Evolutionary conservation across 2,113 vertebrate genomes (phyloP).

Genomic region (Actenoides hombroni): DNA sequence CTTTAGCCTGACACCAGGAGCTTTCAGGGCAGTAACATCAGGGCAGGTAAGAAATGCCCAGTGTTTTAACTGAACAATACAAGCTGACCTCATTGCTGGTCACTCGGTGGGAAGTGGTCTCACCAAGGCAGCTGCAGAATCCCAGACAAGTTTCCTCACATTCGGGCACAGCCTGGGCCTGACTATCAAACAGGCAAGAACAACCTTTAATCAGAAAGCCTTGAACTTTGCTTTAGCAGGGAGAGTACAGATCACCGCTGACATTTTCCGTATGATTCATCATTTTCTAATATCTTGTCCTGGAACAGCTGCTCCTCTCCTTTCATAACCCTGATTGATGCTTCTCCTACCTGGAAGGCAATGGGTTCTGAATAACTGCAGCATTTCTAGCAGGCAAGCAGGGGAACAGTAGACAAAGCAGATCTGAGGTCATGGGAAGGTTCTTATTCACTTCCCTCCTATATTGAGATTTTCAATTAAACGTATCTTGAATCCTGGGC

Average conservation of each 20-base stretch:
- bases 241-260: background rate
- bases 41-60: background rate
- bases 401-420: background rate
- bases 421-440: background rate
- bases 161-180: background rate
- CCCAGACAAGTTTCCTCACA: background rate
- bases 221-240: background rate
- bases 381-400: background rate
- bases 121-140: background rate
- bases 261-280: background rate
- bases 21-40: fast-evolving
- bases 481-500: fast-evolving
- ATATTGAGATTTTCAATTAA: background rate
- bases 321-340: background rate
- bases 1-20: background rate
- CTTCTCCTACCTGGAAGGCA: background rate
- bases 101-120: fast-evolving
- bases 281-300: background rate
- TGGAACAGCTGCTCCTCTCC: background rate
- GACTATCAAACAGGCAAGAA: background rate
- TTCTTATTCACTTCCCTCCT: background rate
- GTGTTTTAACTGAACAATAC: fast-evolving
- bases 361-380: background rate
- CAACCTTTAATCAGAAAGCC: background rate
- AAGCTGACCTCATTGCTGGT: background rate